phyloP scores from a whole-genome alignment of 35 echinoderm and acorn worm genomes.

The Chiridota heheva region DNA sequence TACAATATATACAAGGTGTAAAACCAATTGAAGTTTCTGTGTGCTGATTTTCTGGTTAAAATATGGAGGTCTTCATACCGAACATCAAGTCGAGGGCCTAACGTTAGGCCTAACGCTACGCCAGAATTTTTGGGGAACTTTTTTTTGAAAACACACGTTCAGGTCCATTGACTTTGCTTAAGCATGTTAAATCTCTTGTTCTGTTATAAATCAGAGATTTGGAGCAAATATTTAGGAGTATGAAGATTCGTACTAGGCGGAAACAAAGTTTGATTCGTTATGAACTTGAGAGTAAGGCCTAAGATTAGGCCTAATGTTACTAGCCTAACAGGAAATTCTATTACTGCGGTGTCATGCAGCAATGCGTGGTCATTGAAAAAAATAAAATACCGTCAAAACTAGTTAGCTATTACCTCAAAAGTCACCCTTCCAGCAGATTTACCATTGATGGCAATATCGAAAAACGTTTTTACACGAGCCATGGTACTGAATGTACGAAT shows the following conservation, averaged over 20 bases:
- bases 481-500: too few species aligned
- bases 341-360: background rate
- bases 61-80: too few species aligned
- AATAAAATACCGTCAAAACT: background rate
- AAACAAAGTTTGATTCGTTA: background rate
- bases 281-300: background rate
- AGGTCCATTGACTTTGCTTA: too few species aligned
- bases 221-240: background rate
- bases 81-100: too few species aligned
- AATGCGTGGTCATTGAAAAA: background rate
- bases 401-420: background rate
- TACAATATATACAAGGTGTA: too few species aligned
- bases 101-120: too few species aligned
- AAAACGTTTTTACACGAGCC: background rate
- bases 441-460: conserved; percentile 1
- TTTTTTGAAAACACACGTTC: too few species aligned
- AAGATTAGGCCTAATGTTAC: background rate
- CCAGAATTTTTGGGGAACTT: too few species aligned
- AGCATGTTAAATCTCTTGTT: too few species aligned
- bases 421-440: background rate
- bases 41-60: too few species aligned
- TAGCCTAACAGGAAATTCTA: background rate
- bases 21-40: too few species aligned
- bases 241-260: background rate
- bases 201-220: too few species aligned